Conservation (phyloP, 2,113 vertebrate genomes). For the Prionailurus bengalensis region DNA sequence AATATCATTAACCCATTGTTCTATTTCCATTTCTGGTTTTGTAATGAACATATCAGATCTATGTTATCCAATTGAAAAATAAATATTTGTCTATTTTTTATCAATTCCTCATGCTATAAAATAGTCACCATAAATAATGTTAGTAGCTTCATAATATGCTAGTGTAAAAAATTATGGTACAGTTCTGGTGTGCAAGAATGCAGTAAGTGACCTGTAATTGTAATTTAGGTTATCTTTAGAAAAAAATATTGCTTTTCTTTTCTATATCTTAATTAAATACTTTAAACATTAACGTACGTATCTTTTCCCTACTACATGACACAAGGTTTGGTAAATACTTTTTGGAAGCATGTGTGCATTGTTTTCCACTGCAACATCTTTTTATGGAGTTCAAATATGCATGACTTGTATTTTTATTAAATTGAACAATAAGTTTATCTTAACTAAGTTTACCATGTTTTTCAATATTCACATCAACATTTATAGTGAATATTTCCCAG, state of each 20-base stretch:
- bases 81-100: neutral
- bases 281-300: neutral
- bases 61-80: neutral
- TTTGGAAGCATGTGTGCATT: neutral
- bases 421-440: neutral
- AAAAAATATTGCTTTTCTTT: neutral
- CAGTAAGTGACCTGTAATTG: neutral
- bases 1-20: neutral
- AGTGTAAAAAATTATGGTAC: neutral
- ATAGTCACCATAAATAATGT: neutral
- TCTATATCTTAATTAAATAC: neutral
- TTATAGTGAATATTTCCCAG: neutral
- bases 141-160: neutral
- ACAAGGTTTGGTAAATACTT: neutral
- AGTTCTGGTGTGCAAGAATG: neutral
- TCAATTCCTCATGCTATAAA: neutral
- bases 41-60: neutral
- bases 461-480: neutral
- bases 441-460: neutral
- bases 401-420: neutral
- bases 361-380: neutral
- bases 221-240: neutral
- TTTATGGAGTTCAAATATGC: neutral
- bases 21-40: neutral
- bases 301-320: neutral